Evolutionary conservation across 2,113 vertebrate genomes (phyloP).

Genomic region (Dunckerocampus dactyliophorus): DNA sequence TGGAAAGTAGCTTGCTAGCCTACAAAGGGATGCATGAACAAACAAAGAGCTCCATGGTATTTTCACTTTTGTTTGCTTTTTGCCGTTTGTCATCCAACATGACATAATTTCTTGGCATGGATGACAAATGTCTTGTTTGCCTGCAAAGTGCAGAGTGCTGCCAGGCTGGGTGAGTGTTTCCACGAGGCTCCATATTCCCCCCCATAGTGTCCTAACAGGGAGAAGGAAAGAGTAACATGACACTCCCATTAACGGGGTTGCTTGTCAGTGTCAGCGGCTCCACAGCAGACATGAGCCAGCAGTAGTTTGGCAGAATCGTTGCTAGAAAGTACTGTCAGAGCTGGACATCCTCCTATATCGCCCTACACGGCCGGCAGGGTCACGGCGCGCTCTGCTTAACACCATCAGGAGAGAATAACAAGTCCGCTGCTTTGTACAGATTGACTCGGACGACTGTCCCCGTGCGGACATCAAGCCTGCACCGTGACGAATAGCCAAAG

Average conservation of each 20-base stretch:
- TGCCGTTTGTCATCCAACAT: no score
- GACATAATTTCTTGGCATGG: no score
- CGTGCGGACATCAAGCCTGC: constrained; percentile 59
- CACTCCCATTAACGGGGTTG: constrained; percentile 52
- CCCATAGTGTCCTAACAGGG: not conserved
- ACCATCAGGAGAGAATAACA: constrained; percentile 57
- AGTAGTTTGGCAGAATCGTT: constrained; percentile 34
- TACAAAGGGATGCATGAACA: no score
- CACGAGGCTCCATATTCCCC: no score
- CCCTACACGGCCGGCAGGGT: constrained; percentile 45
- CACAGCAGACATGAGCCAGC: constrained; percentile 40
- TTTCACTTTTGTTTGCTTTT: no score
- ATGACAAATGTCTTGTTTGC: no score
- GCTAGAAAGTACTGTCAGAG: constrained; percentile 64
- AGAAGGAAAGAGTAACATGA: constrained; percentile 47
- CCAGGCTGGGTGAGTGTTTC: no score
- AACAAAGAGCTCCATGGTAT: no score
- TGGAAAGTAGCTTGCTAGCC: no score
- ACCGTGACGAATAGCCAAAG: constrained; percentile 60
- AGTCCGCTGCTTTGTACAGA: constrained; percentile 59
- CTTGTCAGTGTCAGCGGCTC: constrained; percentile 49
- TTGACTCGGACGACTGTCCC: constrained; percentile 64
- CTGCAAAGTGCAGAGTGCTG: no score
- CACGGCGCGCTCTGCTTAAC: constrained; percentile 52
- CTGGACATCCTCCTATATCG: constrained; percentile 57